Conservation (phyloP, 2,797 vertebrate genomes). For the Amazona ochrocephala region DNA sequence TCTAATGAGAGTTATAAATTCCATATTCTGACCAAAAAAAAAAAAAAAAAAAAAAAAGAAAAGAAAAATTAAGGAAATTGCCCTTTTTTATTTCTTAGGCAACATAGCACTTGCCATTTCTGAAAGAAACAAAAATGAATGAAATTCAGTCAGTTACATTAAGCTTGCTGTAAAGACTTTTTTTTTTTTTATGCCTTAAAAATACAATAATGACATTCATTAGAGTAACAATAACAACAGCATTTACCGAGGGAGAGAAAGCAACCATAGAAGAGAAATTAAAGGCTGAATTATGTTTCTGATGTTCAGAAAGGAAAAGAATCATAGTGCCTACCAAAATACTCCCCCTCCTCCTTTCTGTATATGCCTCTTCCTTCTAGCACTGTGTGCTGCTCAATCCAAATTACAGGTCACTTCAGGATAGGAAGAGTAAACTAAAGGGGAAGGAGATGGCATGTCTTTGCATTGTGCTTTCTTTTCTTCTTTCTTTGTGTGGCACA, state of each 20-base stretch:
- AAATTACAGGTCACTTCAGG: background rate
- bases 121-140: background rate
- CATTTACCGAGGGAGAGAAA: background rate
- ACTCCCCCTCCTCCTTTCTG: background rate
- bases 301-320: background rate
- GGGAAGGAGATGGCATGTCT: background rate
- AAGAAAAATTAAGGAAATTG: background rate
- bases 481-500: background rate
- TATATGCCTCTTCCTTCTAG: background rate
- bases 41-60: background rate
- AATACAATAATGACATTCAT: conserved; percentile 5
- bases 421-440: background rate
- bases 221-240: conserved; percentile 7
- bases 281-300: background rate
- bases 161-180: background rate
- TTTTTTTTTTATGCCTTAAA: background rate
- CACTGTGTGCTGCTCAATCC: background rate
- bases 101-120: background rate
- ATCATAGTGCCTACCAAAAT: background rate
- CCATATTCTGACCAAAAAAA: background rate
- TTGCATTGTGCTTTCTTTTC: background rate
- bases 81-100: background rate
- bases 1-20: conserved; percentile 18
- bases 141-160: background rate
- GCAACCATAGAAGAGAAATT: background rate